phyloP scores from a whole-genome alignment of 2,888 invertebrate species.

The Microctonus hyperodae region DNA sequence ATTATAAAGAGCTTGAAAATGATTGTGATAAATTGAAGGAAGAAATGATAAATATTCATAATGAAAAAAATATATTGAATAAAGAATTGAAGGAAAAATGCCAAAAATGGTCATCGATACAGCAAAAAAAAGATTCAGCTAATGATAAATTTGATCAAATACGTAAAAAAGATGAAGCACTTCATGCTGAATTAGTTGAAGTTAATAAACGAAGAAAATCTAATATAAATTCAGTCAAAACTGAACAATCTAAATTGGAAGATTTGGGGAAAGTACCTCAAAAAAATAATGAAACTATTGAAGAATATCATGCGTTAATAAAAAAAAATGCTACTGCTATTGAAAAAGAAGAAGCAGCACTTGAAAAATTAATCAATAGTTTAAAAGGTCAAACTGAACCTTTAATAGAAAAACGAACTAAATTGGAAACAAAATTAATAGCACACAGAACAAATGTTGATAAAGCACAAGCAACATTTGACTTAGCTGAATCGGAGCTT shows the following conservation, averaged over 20 bases:
- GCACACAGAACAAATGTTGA: slow-evolving; percentile 75
- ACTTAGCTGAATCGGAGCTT: slow-evolving; percentile 79
- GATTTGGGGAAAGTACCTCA: slow-evolving; percentile 74
- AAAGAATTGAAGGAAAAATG: slow-evolving; percentile 63
- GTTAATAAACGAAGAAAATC: slow-evolving; percentile 79
- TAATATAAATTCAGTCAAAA: slow-evolving; percentile 71
- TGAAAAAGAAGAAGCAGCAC: slow-evolving; percentile 64
- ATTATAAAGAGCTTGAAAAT: slow-evolving; percentile 46
- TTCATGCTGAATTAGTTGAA: slow-evolving; percentile 73
- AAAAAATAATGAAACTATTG: slow-evolving; percentile 76
- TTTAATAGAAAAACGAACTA: slow-evolving; percentile 76
- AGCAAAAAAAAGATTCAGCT: slow-evolving; percentile 69
- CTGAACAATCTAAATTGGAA: slow-evolving; percentile 72
- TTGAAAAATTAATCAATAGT: slow-evolving; percentile 64
- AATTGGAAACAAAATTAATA: slow-evolving; percentile 73
- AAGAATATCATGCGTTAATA: slow-evolving; percentile 69
- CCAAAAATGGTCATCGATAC: slow-evolving; percentile 65
- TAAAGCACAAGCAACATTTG: slow-evolving; percentile 71
- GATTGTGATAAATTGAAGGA: slow-evolving; percentile 55
- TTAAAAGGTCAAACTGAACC: slow-evolving; percentile 68
- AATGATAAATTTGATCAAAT: slow-evolving; percentile 64
- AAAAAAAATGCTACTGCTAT: slow-evolving; percentile 66
- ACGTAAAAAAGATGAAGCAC: slow-evolving; percentile 63
- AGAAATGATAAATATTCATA: slow-evolving; percentile 66
- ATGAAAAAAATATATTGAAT: slow-evolving; percentile 68